phyloP scores from a whole-genome alignment of 2,888 invertebrate genomes.

The Drosophila monieri region DNA sequence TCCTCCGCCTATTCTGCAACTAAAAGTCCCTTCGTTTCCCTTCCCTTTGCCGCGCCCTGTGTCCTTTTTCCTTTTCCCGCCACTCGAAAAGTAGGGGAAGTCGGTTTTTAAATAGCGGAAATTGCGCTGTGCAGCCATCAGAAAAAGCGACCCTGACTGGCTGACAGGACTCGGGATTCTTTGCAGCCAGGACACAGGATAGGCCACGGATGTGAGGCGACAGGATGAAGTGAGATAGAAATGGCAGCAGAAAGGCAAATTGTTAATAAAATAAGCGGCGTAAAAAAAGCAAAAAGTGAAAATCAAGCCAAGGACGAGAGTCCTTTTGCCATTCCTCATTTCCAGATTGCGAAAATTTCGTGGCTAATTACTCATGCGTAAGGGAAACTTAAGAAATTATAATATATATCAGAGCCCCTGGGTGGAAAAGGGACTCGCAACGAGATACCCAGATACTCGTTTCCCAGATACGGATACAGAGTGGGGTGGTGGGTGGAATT shows the following conservation, averaged over 20 bases:
- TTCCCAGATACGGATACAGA: neutral
- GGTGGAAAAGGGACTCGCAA: neutral
- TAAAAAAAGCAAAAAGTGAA: constrained; percentile 9
- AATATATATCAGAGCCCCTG: neutral
- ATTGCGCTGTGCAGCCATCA: constrained; percentile 77
- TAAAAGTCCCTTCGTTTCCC: constrained; percentile 17
- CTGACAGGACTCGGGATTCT: constrained; percentile 6
- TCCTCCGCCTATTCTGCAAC: constrained; percentile 43
- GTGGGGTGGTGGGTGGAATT: neutral
- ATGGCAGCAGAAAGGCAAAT: constrained; percentile 50
- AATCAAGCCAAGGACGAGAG: neutral
- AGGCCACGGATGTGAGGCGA: constrained; percentile 28
- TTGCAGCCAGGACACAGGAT: constrained; percentile 23
- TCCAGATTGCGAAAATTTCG: constrained; percentile 27
- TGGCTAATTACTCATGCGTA: constrained; percentile 74
- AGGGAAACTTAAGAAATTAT: constrained; percentile 67
- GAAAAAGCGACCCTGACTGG: constrained; percentile 65
- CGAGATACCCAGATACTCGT: neutral
- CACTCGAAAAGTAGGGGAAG: constrained; percentile 50
- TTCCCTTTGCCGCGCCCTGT: constrained; percentile 24
- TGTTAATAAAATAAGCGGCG: constrained; percentile 66
- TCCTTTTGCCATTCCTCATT: constrained; percentile 6
- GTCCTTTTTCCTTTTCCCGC: constrained; percentile 10
- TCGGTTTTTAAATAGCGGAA: constrained; percentile 77
- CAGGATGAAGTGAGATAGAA: constrained; percentile 22